Evolutionary conservation across 2,888 invertebrate species (phyloP).

Genomic region (Sarcophaga carnaria): DNA sequence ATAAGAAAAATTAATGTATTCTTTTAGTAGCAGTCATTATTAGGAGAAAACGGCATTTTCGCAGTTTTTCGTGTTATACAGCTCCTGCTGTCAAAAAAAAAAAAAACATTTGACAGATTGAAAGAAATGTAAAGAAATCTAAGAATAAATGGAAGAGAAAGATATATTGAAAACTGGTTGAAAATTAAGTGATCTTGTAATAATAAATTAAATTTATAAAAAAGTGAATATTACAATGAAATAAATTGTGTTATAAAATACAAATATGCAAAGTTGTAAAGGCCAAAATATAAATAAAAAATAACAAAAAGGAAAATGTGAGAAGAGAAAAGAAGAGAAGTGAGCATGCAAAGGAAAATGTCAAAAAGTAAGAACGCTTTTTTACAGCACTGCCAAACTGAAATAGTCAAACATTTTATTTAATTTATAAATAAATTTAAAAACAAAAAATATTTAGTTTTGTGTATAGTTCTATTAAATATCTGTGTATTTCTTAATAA

Average conservation of each 20-base stretch:
- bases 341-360: conserved; percentile 60
- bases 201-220: conserved; percentile 32
- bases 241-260: conserved; percentile 31
- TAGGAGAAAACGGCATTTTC: conserved; percentile 41
- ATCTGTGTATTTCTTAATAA: not conserved
- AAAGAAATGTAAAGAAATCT: conserved; percentile 35
- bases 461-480: not conserved
- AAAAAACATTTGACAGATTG: conserved; percentile 49
- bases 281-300: conserved; percentile 51
- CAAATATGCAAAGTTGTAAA: conserved; percentile 41
- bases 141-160: conserved; percentile 9
- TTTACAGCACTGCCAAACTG: conserved; percentile 52
- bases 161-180: conserved; percentile 2
- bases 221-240: conserved; percentile 25
- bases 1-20: not conserved
- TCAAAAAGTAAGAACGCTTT: conserved; percentile 62
- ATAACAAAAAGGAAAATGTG: conserved; percentile 15
- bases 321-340: conserved; percentile 46
- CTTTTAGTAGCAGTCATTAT: not conserved
- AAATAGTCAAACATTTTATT: conserved; percentile 18
- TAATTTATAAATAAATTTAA: not conserved
- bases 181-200: not conserved
- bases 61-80: conserved; percentile 21
- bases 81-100: conserved; percentile 50
- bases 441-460: conserved; percentile 12